Conservation (phyloP, 2,113 vertebrate species). For the Scartelaos histophorus region DNA sequence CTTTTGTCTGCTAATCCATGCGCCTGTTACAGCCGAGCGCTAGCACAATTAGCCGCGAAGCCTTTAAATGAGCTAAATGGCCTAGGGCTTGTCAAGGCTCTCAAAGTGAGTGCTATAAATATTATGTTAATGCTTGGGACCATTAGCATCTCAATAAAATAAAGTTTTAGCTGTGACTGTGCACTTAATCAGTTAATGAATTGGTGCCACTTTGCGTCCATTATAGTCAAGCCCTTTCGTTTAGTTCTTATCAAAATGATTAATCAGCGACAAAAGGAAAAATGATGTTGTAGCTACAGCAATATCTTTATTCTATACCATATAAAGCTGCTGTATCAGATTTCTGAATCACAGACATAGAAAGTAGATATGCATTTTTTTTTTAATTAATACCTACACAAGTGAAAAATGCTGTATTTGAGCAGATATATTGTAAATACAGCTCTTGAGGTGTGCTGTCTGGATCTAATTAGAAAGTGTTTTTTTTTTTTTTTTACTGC, state of each 20-base stretch:
- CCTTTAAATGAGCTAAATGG: conserved; percentile 47
- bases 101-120: conserved; percentile 40
- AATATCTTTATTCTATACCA: neutral
- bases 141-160: conserved; percentile 55
- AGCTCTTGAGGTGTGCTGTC: too few relatives aligned
- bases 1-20: conserved; percentile 4
- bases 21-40: conserved; percentile 3
- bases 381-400: too few relatives aligned
- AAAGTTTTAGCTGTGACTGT: conserved; percentile 27
- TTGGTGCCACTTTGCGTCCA: conserved; percentile 30
- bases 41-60: conserved; percentile 15
- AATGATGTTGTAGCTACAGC: conserved; percentile 6
- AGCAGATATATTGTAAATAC: too few relatives aligned
- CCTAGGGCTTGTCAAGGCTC: conserved; percentile 39
- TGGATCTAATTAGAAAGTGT: too few relatives aligned
- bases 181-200: conserved; percentile 39
- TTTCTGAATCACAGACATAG: too few relatives aligned
- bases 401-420: too few relatives aligned
- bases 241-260: conserved; percentile 19
- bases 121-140: conserved; percentile 41
- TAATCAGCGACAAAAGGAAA: conserved; percentile 17
- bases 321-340: neutral
- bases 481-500: too few relatives aligned
- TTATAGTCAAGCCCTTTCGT: conserved; percentile 16
- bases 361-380: too few relatives aligned